phyloP scores from a whole-genome alignment of 2,888 invertebrate species.

The Lasioglossum calceatum region DNA sequence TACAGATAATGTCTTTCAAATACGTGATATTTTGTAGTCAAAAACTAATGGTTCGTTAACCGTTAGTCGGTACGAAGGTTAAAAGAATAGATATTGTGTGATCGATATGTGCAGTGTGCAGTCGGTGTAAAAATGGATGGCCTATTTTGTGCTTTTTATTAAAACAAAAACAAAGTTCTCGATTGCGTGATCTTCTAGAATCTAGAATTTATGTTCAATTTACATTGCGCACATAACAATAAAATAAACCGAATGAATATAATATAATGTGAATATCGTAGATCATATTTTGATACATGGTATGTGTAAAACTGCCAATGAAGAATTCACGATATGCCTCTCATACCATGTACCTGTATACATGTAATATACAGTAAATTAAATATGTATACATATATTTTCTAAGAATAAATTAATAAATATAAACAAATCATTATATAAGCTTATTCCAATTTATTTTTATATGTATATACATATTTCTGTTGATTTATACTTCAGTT shows the following conservation, averaged over 20 bases:
- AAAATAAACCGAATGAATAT: constrained; percentile 26
- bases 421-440: constrained; percentile 65
- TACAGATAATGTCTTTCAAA: constrained; percentile 60
- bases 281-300: constrained; percentile 68
- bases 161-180: constrained; percentile 2
- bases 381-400: constrained; percentile 72
- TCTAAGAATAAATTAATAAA: constrained; percentile 63
- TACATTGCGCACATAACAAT: constrained; percentile 7
- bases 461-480: constrained; percentile 66
- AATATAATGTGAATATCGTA: constrained; percentile 38
- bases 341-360: constrained; percentile 68
- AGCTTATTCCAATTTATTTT: constrained; percentile 74
- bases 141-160: constrained; percentile 28
- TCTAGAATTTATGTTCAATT: constrained; percentile 17
- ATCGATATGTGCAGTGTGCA: background rate
- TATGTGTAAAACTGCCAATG: constrained; percentile 66
- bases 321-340: constrained; percentile 61
- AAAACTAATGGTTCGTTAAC: constrained; percentile 39
- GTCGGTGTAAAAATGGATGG: constrained; percentile 9
- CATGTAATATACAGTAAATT: constrained; percentile 57
- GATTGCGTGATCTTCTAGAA: constrained; percentile 24
- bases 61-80: constrained; percentile 42
- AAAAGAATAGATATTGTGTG: constrained; percentile 16
- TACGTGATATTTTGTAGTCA: constrained; percentile 52
- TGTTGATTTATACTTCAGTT: constrained; percentile 68